Base-by-base conservation (phyloP, 92 coral and sea anemone species). In the Zoanthus sociatus region DNA sequence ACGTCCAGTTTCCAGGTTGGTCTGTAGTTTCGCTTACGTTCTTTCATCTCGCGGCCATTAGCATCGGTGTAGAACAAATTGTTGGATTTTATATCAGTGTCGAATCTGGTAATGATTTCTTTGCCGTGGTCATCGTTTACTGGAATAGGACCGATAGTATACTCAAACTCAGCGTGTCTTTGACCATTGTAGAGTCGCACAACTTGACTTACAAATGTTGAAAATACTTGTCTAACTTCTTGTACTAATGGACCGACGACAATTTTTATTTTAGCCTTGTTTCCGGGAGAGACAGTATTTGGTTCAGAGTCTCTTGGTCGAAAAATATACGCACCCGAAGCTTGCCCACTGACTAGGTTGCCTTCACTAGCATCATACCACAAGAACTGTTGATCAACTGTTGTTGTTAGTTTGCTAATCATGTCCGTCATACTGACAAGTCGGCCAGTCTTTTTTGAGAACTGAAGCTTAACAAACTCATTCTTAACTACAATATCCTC, bases 121-220 rank as follows among this genome's bases (percentile, higher is more conserved):
- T 95, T 97, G 30, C 99, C 99, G 51, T 89, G 85, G 0, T 87
- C 37, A 67, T 95, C 98, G 6, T 83, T 90, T 2, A 92, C 54
- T n/a, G 98, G 98, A 78, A 97, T 97, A 18, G 99, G 99, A 0
- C 99, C 99, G 18, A 97, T 90, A 14, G 99, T 97, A 91, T 97
- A 97, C 72, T 95, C 99, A 84, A 97, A 97, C 88, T 97, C 98
- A 3, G 95, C 99, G 56, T 93, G 86, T 76, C 92, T 89, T 87
- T 93, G 87, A 21, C 92, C 93, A 17, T 87, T 42, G 56, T 95
- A 91, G 15, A 97, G 92, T 50, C 99, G 90, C 47, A 97, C 92
- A 51, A 94, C 97, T 71, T 97, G 99, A 73, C 98, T 97, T 3
- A 95, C 87, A 78, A 83, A 97, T 16, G 99, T 92, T 18, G 93